Conservation (phyloP, 1,140 invertebrate genomes). For the Globodera ellingtonae region DNA sequence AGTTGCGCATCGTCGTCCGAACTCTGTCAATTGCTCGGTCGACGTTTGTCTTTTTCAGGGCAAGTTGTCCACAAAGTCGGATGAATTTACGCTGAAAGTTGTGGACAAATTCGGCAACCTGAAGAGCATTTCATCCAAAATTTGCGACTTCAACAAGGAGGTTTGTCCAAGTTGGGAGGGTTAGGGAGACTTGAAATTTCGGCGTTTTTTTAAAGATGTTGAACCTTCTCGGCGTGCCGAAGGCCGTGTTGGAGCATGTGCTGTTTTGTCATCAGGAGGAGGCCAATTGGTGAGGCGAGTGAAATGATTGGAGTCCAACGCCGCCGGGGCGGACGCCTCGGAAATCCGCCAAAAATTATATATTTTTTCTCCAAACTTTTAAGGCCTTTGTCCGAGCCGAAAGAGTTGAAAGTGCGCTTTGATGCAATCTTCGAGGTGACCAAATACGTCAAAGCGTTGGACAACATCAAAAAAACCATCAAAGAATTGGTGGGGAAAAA, state of each 20-base stretch:
- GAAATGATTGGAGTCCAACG: not conserved
- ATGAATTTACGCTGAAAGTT: constrained; percentile 74
- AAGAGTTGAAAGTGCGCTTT: constrained; percentile 90
- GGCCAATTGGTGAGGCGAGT: constrained; percentile 75
- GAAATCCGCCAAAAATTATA: not conserved
- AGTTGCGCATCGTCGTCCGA: no score
- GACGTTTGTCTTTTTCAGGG: constrained; percentile 21
- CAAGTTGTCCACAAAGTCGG: constrained; percentile 66
- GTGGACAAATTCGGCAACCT: constrained; percentile 66
- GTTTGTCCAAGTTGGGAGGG: constrained; percentile 51
- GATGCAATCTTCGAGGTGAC: constrained; percentile 96
- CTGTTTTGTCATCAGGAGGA: constrained; percentile 99
- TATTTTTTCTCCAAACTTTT: constrained; percentile 57
- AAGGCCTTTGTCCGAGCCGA: constrained; percentile 87
- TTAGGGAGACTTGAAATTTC: not conserved
- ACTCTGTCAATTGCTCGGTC: no score
- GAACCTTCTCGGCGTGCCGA: constrained; percentile 79
- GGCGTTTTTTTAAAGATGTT: constrained; percentile 42
- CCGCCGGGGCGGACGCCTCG: no score
- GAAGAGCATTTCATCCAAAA: constrained; percentile 71
- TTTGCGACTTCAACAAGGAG: constrained; percentile 75
- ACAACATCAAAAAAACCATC: constrained; percentile 76
- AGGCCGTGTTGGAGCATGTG: constrained; percentile 90
- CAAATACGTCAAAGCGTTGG: constrained; percentile 88
- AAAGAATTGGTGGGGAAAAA: constrained; percentile 70